Percentiles rank a stretch among this genome's conserved stretches.
These are phyloP conservation scores for Lasiommata megera DNA, from an alignment of 2,888 invertebrate species.

Conservation along the genomic window DNA sequence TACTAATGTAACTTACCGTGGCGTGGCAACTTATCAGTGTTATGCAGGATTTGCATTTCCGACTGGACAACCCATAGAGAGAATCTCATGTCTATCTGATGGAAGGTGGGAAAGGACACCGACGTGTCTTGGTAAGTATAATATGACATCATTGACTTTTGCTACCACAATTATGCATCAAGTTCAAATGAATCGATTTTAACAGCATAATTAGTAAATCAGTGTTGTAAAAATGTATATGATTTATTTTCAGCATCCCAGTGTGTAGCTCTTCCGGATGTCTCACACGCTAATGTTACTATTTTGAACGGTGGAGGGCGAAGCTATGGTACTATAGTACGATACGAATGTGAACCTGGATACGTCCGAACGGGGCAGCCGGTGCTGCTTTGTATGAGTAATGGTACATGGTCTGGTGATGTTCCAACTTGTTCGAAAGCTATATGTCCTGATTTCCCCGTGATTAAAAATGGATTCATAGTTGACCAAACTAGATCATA, in stretches of 20 bases:
- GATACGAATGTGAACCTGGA: constrained; percentile 95
- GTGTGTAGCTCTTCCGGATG: constrained; percentile 92
- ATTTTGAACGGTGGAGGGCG: constrained; percentile 94
- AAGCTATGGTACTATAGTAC: constrained; percentile 95
- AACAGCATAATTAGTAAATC: background rate
- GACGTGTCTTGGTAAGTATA: constrained; percentile 87
- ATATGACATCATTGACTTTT: background rate
- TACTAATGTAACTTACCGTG: constrained; percentile 96
- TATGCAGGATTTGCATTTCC: constrained; percentile 98
- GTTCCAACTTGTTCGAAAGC: constrained; percentile 93
- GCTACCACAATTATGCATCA: too few species aligned
- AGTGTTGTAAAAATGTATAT: background rate
- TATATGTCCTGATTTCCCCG: constrained; percentile 87
- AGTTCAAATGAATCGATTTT: background rate
- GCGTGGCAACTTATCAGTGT: constrained; percentile 96
- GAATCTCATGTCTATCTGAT: constrained; percentile 93
- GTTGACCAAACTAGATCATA: constrained; percentile 89
- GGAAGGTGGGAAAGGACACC: constrained; percentile 97
- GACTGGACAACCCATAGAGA: constrained; percentile 92
- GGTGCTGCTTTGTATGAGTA: constrained; percentile 96
- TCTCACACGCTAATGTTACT: constrained; percentile 92
- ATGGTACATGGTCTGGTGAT: constrained; percentile 96
- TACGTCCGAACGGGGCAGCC: constrained; percentile 94
- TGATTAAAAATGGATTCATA: constrained; percentile 93
- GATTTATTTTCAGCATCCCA: constrained; percentile 86